These are phyloP conservation scores for Triplophysa tibetana DNA, from an alignment of 2,113 vertebrate species.

Conservation along the genomic window DNA sequence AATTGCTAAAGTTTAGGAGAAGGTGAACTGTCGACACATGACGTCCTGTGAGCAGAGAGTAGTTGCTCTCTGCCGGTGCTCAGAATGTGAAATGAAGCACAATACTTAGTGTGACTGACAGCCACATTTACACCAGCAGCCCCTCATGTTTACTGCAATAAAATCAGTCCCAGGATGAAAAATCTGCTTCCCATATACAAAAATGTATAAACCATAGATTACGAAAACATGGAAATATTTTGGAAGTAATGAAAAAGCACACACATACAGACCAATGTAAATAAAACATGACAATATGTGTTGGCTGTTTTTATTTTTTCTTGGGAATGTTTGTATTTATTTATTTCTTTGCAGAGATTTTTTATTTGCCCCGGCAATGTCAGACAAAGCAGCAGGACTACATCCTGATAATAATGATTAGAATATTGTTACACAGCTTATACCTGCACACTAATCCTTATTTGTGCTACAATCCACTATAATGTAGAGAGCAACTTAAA, in stretches of 20 bases:
- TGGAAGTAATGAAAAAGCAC: background rate
- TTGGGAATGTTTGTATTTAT: no score
- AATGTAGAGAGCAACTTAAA: slow-evolving; percentile 5
- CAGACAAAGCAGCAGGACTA: background rate
- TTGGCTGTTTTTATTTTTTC: background rate
- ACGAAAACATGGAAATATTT: slow-evolving; percentile 7
- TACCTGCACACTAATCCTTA: slow-evolving; percentile 32
- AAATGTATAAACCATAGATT: slow-evolving; percentile 9
- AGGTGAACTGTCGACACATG: background rate
- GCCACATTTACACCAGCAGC: background rate
- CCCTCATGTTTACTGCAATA: slow-evolving; percentile 4
- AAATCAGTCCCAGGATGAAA: background rate
- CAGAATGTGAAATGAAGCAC: background rate
- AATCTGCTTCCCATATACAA: background rate
- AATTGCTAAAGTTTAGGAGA: slow-evolving; percentile 6
- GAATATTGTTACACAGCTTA: slow-evolving; percentile 34
- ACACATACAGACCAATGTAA: slow-evolving; percentile 1
- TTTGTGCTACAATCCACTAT: slow-evolving; percentile 32
- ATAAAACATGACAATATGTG: slow-evolving; percentile 12
- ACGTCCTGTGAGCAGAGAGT: background rate
- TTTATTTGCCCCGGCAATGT: background rate
- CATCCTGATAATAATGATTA: slow-evolving; percentile 16
- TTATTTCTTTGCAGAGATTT: background rate
- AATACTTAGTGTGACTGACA: background rate
- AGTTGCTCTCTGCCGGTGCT: background rate